Evolutionary conservation across 1,140 invertebrate species (phyloP), one percentile per base, ranked within the genome.

Genomic region (Sarcophaga peregrina): DNA sequence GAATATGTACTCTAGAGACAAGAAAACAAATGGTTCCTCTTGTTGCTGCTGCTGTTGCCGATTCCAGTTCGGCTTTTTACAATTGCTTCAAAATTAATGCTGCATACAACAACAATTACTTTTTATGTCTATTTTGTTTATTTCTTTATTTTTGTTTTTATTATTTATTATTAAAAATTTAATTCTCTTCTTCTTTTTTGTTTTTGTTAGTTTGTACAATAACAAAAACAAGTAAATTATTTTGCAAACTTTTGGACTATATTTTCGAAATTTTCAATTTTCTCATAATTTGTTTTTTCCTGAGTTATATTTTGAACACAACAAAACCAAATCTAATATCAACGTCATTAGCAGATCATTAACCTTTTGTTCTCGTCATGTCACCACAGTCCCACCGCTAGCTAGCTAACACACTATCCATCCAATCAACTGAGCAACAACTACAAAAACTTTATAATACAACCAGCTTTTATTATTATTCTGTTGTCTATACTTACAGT

Each of bases 331-430:
- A 9, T 68, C 62, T 68, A 20, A 68, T n/a, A 68, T 68, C 54
- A 58, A 7, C 62, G 17, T 68, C 62, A 68, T 68, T 68, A 68
- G 62, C n/a, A 68, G 62, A 68, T 68, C 62, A 68, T 68, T 68
- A 68, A 68, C 62, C 62, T 68, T 20, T 68, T 8, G 0, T 68
- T 20, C 62, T 68, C 62, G 8, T 68, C 62, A 25, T 68, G 62
- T 68, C 62, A 68, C 62, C 62, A 25, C 25, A 37, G 4, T 37
- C 25, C n/a, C 62, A 68, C n/a, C 10, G 8, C n/a, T 20, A 20
- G 62, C 54, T n/a, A 58, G 13, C 54, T n/a, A 58, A 5, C 54
- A 58, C 25, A 58, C 54, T n/a, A 58, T n/a, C 54, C 15, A 58
- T 37, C 25, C 54, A n/a, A n/a, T 13, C 13, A 58, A 58, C 13